These are phyloP conservation scores for Anguilla megastoma DNA, from an alignment of 2,797 vertebrate species.

Conservation along the genomic window DNA sequence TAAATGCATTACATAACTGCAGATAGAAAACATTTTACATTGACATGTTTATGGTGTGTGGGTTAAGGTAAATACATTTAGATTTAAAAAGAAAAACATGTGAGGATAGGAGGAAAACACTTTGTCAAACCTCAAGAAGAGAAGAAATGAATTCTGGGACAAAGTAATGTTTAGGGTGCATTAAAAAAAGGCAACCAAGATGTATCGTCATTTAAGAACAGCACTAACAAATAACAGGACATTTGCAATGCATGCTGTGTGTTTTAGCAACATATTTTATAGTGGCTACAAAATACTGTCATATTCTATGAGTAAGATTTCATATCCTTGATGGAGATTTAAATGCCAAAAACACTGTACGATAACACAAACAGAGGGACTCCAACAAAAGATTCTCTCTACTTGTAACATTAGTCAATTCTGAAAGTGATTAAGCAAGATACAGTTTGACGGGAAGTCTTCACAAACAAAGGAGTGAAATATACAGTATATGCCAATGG, in stretches of 20 bases:
- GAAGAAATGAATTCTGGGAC: background rate
- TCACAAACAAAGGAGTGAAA: slow-evolving; percentile 9
- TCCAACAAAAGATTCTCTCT: slow-evolving; percentile 44
- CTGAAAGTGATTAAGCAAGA: slow-evolving; percentile 54
- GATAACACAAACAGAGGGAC: slow-evolving; percentile 60
- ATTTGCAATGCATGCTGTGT: slow-evolving; percentile 18
- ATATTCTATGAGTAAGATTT: slow-evolving; percentile 38
- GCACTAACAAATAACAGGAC: background rate
- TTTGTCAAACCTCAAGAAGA: background rate
- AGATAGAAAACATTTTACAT: slow-evolving; percentile 8
- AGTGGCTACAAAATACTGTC: slow-evolving; percentile 41
- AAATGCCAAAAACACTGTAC: slow-evolving; percentile 62
- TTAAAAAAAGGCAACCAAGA: background rate
- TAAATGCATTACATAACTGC: slow-evolving; percentile 40
- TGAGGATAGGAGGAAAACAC: background rate
- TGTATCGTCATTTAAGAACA: background rate
- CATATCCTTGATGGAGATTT: slow-evolving; percentile 11
- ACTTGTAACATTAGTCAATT: slow-evolving; percentile 75
- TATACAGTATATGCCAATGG: slow-evolving; percentile 44
- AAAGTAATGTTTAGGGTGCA: slow-evolving; percentile 7
- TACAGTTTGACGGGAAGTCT: slow-evolving; percentile 41
- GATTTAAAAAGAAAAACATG: slow-evolving; percentile 40
- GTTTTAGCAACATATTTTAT: slow-evolving; percentile 39
- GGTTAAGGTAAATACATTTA: slow-evolving; percentile 46
- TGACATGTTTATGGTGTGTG: slow-evolving; percentile 30